Conservation (phyloP, 2,797 vertebrate genomes). For the Monodelphis domestica region DNA sequence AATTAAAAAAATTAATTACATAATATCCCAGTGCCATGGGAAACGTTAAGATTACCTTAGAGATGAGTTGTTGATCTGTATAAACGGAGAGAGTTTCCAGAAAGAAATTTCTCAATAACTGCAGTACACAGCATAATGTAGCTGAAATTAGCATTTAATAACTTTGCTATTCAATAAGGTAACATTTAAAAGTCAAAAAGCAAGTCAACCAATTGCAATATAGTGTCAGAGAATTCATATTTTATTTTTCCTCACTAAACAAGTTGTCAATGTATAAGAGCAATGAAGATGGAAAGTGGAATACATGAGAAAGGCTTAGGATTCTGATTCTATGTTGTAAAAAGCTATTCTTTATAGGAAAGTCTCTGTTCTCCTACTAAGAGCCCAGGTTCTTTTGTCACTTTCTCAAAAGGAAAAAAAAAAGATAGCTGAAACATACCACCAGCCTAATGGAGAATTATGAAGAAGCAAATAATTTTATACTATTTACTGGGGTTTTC, state of each 20-base stretch:
- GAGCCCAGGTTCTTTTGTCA: slow-evolving; percentile 5
- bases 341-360: not conserved
- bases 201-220: slow-evolving; percentile 25
- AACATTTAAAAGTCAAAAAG: slow-evolving; percentile 42
- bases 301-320: slow-evolving; percentile 48
- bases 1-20: too few species aligned
- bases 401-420: slow-evolving; percentile 17
- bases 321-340: slow-evolving; percentile 35
- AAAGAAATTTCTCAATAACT: not conserved
- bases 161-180: not conserved
- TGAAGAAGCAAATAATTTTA: slow-evolving; percentile 61
- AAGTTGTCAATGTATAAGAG: slow-evolving; percentile 7
- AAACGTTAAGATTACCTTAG: not conserved
- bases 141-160: not conserved
- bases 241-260: slow-evolving; percentile 52
- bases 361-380: not conserved
- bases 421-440: slow-evolving; percentile 12
- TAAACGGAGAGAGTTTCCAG: not conserved
- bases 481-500: slow-evolving; percentile 35
- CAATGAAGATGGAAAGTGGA: slow-evolving; percentile 30
- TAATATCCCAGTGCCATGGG: not conserved
- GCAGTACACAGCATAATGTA: not conserved
- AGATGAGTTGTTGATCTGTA: not conserved
- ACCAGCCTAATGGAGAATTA: slow-evolving; percentile 26
- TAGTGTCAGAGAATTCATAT: slow-evolving; percentile 26